Evolutionary conservation across 2,888 invertebrate species (phyloP).

Genomic region (Tupiocoris notatus): DNA sequence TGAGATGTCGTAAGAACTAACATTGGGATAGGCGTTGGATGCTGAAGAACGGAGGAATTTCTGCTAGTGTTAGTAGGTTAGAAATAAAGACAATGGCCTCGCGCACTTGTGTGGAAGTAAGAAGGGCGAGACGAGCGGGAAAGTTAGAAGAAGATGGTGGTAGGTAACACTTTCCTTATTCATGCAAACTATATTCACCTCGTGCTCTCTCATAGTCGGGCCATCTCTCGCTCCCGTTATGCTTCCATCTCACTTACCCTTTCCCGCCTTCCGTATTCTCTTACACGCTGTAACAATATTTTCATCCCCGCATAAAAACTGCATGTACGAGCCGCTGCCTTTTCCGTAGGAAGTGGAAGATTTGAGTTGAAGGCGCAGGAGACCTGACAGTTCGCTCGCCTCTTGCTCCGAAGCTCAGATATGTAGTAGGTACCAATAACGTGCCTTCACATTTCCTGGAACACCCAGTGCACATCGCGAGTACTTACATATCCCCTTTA

Average conservation of each 20-base stretch:
- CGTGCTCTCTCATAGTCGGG: constrained; percentile 29
- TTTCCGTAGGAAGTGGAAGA: constrained; percentile 17
- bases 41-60: background rate
- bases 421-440: constrained; percentile 15
- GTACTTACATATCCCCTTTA: background rate
- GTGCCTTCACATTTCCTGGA: no score
- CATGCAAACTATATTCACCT: constrained; percentile 43
- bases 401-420: no score
- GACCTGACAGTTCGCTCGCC: constrained; percentile 23
- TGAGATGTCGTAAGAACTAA: background rate
- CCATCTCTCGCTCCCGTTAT: background rate
- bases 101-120: constrained; percentile 1
- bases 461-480: background rate
- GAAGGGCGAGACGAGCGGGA: constrained; percentile 1
- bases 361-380: constrained; percentile 24
- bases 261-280: constrained; percentile 29
- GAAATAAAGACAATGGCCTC: background rate
- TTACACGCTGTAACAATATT: constrained; percentile 43
- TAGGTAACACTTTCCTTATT: constrained; percentile 38
- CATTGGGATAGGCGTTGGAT: background rate
- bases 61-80: background rate
- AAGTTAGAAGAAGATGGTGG: constrained; percentile 1
- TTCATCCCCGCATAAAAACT: constrained; percentile 37
- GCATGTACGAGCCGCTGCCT: constrained; percentile 2
- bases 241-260: background rate